Conservation (phyloP, 2,888 invertebrate species). For the Nomada ferruginata region DNA sequence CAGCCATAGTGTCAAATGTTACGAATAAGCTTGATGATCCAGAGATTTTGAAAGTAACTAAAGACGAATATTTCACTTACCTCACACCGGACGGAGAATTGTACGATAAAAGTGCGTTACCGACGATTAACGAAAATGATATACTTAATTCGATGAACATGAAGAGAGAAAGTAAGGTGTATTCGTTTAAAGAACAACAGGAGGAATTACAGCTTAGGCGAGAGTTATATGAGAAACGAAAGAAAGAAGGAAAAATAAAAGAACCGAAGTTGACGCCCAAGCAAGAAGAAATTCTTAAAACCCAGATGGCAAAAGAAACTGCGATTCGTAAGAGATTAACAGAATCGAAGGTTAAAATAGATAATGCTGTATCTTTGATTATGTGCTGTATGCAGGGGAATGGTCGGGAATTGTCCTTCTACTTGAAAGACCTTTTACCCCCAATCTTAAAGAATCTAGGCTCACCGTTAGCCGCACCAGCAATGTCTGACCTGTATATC, state of each 20-base stretch:
- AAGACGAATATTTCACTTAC: slow-evolving; percentile 92
- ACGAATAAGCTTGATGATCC: slow-evolving; percentile 87
- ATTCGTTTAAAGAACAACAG: slow-evolving; percentile 98
- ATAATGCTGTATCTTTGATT: slow-evolving; percentile 84
- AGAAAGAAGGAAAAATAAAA: slow-evolving; percentile 91
- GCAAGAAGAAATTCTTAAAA: slow-evolving; percentile 95
- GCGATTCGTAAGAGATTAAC: slow-evolving; percentile 89
- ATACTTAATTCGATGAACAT: slow-evolving; percentile 89
- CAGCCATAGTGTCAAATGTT: slow-evolving; percentile 87
- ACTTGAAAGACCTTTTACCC: slow-evolving; percentile 86
- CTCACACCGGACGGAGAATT: slow-evolving; percentile 95
- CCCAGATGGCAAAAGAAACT: slow-evolving; percentile 94
- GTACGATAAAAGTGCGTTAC: slow-evolving; percentile 94
- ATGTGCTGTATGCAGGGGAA: slow-evolving; percentile 86
- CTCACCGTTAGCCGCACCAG: slow-evolving; percentile 92
- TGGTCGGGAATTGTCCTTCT: slow-evolving; percentile 85
- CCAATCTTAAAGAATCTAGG: slow-evolving; percentile 88
- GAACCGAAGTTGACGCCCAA: slow-evolving; percentile 92
- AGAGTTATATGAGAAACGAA: slow-evolving; percentile 95
- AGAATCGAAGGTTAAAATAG: slow-evolving; percentile 82
- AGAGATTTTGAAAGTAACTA: slow-evolving; percentile 89
- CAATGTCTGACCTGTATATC: slow-evolving; percentile 87
- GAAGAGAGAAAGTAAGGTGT: slow-evolving; percentile 97
- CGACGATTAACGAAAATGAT: slow-evolving; percentile 86
- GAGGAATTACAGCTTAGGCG: slow-evolving; percentile 96